Conservation (phyloP, 1,140 invertebrate species). For the Phocides pigmalion region DNA sequence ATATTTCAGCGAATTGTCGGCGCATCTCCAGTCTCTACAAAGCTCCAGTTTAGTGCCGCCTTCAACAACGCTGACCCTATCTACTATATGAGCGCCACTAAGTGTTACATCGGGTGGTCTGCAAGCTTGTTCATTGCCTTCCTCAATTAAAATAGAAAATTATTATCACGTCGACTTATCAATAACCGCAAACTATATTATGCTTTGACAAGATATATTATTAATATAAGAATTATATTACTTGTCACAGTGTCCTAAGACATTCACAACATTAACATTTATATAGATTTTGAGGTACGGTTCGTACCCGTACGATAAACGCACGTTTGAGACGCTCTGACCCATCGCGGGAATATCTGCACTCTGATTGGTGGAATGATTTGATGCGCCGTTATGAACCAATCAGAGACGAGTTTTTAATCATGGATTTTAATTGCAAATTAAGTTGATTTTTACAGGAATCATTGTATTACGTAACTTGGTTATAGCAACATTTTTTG, state of each 20-base stretch:
- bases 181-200: neutral
- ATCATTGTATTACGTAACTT: too few relatives aligned
- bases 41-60: too few relatives aligned
- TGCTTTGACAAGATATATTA: neutral
- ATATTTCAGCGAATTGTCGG: too few relatives aligned
- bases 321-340: neutral
- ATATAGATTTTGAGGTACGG: neutral
- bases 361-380: conserved; percentile 15
- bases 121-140: too few relatives aligned
- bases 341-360: conserved; percentile 33
- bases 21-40: too few relatives aligned
- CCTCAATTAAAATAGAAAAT: too few relatives aligned
- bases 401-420: conserved; percentile 3
- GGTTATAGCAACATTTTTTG: too few relatives aligned
- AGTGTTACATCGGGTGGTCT: too few relatives aligned
- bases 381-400: neutral
- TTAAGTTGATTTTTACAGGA: too few relatives aligned
- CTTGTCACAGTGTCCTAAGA: conserved; percentile 5
- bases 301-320: neutral
- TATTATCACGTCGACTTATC: too few relatives aligned
- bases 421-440: neutral
- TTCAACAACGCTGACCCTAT: too few relatives aligned
- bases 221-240: neutral
- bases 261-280: neutral
- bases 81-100: too few relatives aligned